These are phyloP conservation scores for Oscheius sp. DNA, from an alignment of 2,888 invertebrate genomes.

Conservation along the genomic window DNA sequence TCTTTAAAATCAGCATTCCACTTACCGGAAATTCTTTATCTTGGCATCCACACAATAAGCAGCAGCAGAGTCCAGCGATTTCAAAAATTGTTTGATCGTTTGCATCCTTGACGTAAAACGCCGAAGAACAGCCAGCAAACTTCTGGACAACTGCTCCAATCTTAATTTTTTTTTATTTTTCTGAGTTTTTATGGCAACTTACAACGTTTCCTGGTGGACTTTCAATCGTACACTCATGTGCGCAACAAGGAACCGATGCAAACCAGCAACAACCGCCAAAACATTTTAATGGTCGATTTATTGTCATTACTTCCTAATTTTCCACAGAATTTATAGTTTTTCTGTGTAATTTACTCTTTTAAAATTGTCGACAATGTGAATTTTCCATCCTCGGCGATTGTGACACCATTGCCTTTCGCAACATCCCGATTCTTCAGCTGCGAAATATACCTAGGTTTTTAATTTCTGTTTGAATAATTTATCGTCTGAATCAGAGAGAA, in stretches of 20 bases:
- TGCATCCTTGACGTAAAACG: background rate
- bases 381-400: background rate
- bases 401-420: background rate
- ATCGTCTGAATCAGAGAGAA: too few relatives aligned
- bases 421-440: conserved; percentile 37
- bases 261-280: conserved; percentile 83
- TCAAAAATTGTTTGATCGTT: background rate
- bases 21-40: conserved; percentile 57
- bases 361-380: conserved; percentile 68
- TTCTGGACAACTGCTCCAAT: background rate
- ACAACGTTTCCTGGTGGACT: conserved; percentile 44
- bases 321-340: background rate
- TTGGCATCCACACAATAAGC: conserved; percentile 41
- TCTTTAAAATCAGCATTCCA: too few relatives aligned
- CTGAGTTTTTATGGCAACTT: too few relatives aligned
- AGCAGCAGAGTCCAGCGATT: background rate
- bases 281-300: conserved; percentile 85
- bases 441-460: conserved; percentile 60
- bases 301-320: conserved; percentile 86
- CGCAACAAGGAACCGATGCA: conserved; percentile 76
- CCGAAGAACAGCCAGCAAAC: background rate
- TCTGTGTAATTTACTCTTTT: conserved; percentile 43
- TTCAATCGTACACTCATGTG: conserved; percentile 38
- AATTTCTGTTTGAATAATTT: too few relatives aligned
- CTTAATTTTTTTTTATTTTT: background rate